Evolutionary conservation across 2,113 vertebrate genomes (phyloP).

Genomic region (Sinocyclocheilus anophthalmus): DNA sequence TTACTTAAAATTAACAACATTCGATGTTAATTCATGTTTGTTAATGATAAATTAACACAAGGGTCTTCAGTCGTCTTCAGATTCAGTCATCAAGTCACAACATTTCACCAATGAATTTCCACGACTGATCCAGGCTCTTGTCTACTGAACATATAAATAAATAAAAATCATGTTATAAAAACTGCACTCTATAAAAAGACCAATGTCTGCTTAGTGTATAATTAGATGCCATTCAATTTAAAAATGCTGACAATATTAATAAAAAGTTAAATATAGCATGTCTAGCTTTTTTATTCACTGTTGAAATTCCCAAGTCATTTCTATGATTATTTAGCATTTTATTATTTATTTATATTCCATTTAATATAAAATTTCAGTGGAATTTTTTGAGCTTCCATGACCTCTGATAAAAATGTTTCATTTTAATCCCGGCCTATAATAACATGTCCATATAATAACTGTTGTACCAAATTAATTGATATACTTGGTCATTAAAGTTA

Average conservation of each 20-base stretch:
- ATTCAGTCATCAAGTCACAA: neutral
- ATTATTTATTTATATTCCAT: neutral
- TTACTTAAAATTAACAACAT: neutral
- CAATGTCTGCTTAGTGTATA: neutral
- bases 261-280: no score
- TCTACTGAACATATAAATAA: neutral
- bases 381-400: neutral
- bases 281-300: neutral
- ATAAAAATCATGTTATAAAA: neutral
- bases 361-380: neutral
- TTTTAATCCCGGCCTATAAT: neutral
- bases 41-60: neutral
- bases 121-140: neutral
- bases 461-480: neutral
- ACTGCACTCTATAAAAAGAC: neutral
- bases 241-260: no score
- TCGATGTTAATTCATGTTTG: neutral
- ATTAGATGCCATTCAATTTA: neutral
- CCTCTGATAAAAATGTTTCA: no score
- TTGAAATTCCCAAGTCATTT: neutral
- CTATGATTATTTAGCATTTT: neutral
- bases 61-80: neutral
- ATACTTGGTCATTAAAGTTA: neutral
- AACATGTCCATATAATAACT: neutral
- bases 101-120: neutral